Percentiles rank a stretch among this genome's conserved stretches.
Evolutionary conservation across 1,140 invertebrate species (phyloP).

Genomic region (Pogonus chalceus): DNA sequence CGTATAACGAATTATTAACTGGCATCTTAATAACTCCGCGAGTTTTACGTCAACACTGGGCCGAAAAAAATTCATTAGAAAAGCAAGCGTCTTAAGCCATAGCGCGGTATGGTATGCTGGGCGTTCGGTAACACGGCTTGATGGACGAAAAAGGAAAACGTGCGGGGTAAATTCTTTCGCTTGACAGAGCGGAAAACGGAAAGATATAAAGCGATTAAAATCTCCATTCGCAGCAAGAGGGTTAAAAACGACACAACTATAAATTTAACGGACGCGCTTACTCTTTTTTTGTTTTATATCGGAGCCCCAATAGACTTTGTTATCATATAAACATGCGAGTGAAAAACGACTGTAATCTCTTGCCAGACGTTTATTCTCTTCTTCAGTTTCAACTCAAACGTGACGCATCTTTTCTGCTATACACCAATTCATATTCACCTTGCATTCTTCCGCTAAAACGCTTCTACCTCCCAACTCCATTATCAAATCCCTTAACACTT

Average conservation of each 20-base stretch:
- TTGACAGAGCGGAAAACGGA: slow-evolving; percentile 6
- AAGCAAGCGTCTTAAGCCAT: background rate
- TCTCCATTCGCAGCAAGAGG: slow-evolving; percentile 6
- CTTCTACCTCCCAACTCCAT: too few species aligned
- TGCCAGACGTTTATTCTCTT: background rate
- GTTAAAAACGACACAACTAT: slow-evolving; percentile 7
- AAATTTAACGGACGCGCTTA: background rate
- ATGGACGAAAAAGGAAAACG: background rate
- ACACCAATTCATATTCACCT: background rate
- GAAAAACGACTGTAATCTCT: slow-evolving; percentile 3
- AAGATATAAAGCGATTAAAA: slow-evolving; percentile 7
- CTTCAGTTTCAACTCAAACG: too few species aligned
- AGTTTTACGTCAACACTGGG: background rate
- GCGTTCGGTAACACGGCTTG: background rate
- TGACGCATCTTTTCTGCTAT: too few species aligned
- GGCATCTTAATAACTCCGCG: background rate
- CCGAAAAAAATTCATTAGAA: slow-evolving; percentile 1
- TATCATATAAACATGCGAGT: slow-evolving; percentile 3
- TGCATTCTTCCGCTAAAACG: too few species aligned
- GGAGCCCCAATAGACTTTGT: slow-evolving; percentile 3
- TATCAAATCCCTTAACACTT: too few species aligned
- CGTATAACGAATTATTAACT: background rate
- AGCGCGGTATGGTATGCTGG: background rate
- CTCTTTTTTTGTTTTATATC: slow-evolving; percentile 3
- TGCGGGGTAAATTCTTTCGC: background rate